Conservation (phyloP, 2,797 vertebrate species). For the Mormyrus proboscirostris region DNA sequence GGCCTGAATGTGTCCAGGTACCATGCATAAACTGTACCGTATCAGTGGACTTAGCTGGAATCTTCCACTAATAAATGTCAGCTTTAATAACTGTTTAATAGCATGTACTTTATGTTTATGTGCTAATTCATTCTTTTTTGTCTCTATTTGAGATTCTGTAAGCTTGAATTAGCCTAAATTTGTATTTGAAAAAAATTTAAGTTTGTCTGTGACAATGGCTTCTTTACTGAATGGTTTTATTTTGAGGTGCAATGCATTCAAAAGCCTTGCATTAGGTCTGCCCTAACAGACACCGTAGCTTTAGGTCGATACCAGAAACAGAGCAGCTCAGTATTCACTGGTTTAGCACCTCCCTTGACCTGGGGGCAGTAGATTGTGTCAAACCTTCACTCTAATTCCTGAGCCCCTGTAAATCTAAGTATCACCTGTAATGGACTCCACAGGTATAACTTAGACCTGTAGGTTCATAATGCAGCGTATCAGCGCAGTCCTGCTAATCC, state of each 20-base stretch:
- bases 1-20: constrained; percentile 37
- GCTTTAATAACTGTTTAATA: constrained; percentile 3
- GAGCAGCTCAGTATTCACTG: not conserved
- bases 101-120: not conserved
- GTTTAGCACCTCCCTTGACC: not conserved
- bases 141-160: not conserved
- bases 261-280: not conserved
- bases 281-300: not conserved
- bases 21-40: constrained; percentile 1
- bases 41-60: constrained; percentile 16
- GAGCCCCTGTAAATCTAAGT: not conserved
- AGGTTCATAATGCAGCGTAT: not conserved
- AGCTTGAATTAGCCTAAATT: not conserved
- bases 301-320: not conserved
- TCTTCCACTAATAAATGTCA: not conserved
- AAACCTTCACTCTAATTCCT: not conserved
- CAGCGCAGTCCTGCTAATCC: not conserved
- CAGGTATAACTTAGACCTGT: not conserved
- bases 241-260: constrained; percentile 20
- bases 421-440: not conserved
- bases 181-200: not conserved
- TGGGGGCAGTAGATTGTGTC: not conserved
- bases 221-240: not conserved
- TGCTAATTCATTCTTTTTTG: not conserved
- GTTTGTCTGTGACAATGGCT: not conserved